Evolutionary conservation across 2,113 vertebrate genomes (phyloP), one percentile per base, ranked within the genome.

Genomic region (Megalops atlanticus): DNA sequence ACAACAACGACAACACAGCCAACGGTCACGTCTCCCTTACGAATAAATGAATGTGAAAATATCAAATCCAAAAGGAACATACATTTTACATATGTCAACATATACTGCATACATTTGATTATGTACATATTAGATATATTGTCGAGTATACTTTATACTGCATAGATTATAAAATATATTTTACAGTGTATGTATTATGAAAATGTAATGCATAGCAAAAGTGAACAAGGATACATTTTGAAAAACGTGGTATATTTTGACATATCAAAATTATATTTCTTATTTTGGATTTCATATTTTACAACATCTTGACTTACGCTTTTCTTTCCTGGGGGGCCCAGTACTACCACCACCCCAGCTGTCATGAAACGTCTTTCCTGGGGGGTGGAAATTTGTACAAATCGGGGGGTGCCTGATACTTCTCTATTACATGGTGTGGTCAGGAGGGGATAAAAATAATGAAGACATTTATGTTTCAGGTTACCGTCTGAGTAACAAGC

Each of bases 341-440:
- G 27, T 4, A 27, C 41, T 27, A 43, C 58, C 64, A 11, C 6
- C 35, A 24, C 16, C 11, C 39, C 27, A 11, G 31, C 77, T 14
- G 38, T 64, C 3, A 64, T 75, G 39, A 75, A 21, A 45, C 4
- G 40, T 76, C 74, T 76, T 43, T 52, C 43, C 78, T 33, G 21
- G 31, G 36, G 40, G 40, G 54, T 68, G 31, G 41, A 33, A 76
- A 52, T 40, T 41, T 77, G 68, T 52, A 71, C 75, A 72, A 43
- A 49, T 43, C 35, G 27, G 31, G 16, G 4, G 5, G 16, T 27
- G 39, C 31, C n/a, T 11, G 58, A 73, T 64, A 14, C 36, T 79
- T 76, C 49, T 80, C 64, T 76, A 39, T 74, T 21, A 36, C 64
- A 76, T 82, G 74, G 73, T 76, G 81, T 38, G 58, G 74, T 73